Evolutionary conservation across 1,140 invertebrate species (phyloP).

Genomic region (Gryllus bimaculatus): DNA sequence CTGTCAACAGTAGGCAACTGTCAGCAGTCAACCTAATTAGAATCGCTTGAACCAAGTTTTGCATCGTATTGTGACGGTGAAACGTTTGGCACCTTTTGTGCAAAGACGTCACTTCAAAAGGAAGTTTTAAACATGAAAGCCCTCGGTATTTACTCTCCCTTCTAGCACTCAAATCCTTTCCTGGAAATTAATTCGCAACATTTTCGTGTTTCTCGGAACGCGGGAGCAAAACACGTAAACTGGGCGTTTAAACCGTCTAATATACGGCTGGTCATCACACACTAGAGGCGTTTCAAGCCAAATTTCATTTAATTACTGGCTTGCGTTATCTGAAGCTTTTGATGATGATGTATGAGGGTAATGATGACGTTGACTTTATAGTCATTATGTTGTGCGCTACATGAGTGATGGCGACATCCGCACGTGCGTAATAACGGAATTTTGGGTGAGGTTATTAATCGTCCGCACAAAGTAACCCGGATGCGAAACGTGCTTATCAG

Average conservation of each 20-base stretch:
- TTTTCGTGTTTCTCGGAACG: not conserved
- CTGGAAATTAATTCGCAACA: not conserved
- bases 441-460: conserved; percentile 1
- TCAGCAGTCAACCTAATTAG: too few species aligned
- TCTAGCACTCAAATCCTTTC: not conserved
- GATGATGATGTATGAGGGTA: conserved; percentile 1
- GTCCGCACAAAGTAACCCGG: not conserved
- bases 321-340: not conserved
- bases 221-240: not conserved
- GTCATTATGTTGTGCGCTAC: not conserved
- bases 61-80: too few species aligned
- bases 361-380: not conserved
- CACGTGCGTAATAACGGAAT: not conserved
- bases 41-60: too few species aligned
- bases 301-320: not conserved
- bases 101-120: too few species aligned
- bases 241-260: not conserved
- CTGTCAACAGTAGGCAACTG: too few species aligned
- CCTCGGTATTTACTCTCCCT: too few species aligned
- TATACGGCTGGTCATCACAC: not conserved
- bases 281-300: not conserved
- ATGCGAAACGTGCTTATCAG: not conserved
- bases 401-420: not conserved
- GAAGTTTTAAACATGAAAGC: too few species aligned
- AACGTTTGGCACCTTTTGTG: too few species aligned